Conservation (phyloP, 2,797 vertebrate species). For the Podarcis siculus region DNA sequence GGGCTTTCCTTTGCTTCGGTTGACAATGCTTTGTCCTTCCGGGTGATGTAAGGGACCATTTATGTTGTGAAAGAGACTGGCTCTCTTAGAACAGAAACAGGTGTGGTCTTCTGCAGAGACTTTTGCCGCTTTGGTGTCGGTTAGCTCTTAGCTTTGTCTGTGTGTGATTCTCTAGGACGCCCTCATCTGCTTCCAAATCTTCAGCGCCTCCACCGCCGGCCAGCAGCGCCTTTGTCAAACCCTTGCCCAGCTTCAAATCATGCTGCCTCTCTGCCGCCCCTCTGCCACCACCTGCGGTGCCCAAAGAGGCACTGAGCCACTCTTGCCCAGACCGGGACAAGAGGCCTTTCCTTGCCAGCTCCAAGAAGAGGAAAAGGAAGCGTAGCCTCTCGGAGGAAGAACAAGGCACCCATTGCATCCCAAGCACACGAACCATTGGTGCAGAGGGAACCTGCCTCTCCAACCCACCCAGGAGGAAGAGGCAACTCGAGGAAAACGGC, state of each 20-base stretch:
- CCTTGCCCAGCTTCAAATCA: slow-evolving; percentile 17
- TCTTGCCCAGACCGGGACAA: slow-evolving; percentile 10
- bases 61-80: neutral
- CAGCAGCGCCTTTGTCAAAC: neutral
- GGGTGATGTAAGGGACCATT: no score
- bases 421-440: accelerated
- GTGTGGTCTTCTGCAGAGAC: neutral
- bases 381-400: neutral
- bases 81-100: neutral
- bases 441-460: neutral
- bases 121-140: neutral
- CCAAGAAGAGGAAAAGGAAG: slow-evolving; percentile 61
- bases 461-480: slow-evolving; percentile 50
- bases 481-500: neutral
- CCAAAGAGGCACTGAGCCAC: slow-evolving; percentile 22
- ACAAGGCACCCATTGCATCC: accelerated
- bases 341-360: neutral
- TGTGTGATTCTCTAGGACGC: slow-evolving; percentile 31
- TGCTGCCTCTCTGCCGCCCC: slow-evolving; percentile 10
- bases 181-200: slow-evolving; percentile 30
- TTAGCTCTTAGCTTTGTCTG: neutral
- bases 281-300: slow-evolving; percentile 37
- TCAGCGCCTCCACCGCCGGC: neutral
- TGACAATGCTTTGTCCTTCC: neutral
- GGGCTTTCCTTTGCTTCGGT: no score